Percentiles rank a stretch among this genome's conserved stretches.
Evolutionary conservation across 2,888 invertebrate species (phyloP).

Genomic region (Clitarchus hookeri): DNA sequence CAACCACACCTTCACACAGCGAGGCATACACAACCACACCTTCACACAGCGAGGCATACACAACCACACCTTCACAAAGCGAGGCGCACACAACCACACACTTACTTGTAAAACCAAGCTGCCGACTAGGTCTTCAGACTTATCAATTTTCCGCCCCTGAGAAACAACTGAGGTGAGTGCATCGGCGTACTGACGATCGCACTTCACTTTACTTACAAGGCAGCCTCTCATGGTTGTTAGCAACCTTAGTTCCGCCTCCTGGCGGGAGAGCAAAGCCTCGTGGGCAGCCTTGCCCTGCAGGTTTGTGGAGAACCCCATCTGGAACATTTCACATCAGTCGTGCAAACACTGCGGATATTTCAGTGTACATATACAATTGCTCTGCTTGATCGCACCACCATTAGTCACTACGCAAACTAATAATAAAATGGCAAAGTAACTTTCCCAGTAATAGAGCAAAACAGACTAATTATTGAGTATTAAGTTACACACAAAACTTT

Average conservation of each 20-base stretch:
- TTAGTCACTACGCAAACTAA: too few species aligned
- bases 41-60: too few species aligned
- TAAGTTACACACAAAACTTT: too few species aligned
- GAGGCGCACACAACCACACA: background rate
- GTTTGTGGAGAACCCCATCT: constrained; percentile 84
- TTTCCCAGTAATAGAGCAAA: too few species aligned
- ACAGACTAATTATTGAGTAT: too few species aligned
- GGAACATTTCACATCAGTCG: background rate
- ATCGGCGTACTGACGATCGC: constrained; percentile 88
- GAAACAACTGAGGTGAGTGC: constrained; percentile 79
- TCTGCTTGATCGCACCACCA: too few species aligned
- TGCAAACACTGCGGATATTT: too few species aligned
- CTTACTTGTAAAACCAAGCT: constrained; percentile 55
- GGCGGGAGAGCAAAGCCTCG: constrained; percentile 85
- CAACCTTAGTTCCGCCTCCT: constrained; percentile 90
- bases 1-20: too few species aligned
- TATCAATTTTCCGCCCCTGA: constrained; percentile 84
- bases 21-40: too few species aligned
- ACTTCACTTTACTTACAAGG: constrained; percentile 83
- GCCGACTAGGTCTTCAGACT: constrained; percentile 72
- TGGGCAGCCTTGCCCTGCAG: constrained; percentile 88
- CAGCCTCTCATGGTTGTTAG: constrained; percentile 91
- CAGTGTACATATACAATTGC: too few species aligned
- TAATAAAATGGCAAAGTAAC: too few species aligned
- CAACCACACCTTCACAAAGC: too few species aligned